Evolutionary conservation across 2,797 vertebrate genomes (phyloP).

Genomic region (Sus cebifrons): DNA sequence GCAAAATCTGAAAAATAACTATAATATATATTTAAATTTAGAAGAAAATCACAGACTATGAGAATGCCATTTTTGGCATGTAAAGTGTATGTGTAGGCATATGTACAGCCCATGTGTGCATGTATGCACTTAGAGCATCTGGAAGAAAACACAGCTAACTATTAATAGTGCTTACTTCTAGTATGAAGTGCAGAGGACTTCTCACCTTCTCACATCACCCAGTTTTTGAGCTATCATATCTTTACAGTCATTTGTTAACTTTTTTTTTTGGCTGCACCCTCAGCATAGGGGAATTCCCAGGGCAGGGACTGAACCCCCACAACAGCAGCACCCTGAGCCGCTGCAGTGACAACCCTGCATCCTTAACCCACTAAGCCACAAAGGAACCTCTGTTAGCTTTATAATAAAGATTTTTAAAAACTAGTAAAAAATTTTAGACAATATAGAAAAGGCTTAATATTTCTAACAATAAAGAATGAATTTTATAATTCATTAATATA

Average conservation of each 20-base stretch:
- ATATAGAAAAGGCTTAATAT: neutral
- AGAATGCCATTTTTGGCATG: neutral
- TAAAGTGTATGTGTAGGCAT: neutral
- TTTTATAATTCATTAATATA: neutral
- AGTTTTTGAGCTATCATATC: neutral
- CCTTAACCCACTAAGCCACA: too few relatives aligned
- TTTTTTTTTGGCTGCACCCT: neutral
- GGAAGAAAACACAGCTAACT: neutral
- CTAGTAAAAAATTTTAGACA: neutral
- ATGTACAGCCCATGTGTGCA: neutral
- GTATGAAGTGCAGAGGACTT: neutral
- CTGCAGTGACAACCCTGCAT: too few relatives aligned
- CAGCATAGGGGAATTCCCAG: too few relatives aligned
- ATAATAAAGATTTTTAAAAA: neutral
- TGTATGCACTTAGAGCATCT: too few relatives aligned
- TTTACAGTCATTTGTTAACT: neutral
- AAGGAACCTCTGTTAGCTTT: neutral
- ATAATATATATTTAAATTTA: neutral
- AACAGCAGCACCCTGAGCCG: too few relatives aligned
- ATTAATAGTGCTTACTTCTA: neutral
- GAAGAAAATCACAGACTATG: neutral
- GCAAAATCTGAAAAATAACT: neutral
- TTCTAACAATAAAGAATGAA: neutral
- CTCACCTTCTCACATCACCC: neutral
- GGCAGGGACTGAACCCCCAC: too few relatives aligned